These are phyloP conservation scores for Dorcus hopei DNA, from an alignment of 2,888 invertebrate genomes.

Conservation along the genomic window DNA sequence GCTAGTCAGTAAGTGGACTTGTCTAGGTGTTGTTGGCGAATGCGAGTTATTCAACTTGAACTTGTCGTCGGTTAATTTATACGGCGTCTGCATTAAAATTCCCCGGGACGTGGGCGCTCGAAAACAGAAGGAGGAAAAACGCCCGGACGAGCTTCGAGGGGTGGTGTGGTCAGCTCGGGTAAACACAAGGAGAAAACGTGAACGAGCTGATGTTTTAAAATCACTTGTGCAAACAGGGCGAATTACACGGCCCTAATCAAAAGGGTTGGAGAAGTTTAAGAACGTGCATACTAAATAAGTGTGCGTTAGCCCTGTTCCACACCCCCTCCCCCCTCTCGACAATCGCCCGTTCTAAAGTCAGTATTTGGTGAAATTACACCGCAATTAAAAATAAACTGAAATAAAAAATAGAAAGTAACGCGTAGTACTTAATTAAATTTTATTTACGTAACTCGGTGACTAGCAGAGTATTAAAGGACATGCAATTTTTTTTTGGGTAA, in stretches of 20 bases:
- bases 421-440: no score
- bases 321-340: no score
- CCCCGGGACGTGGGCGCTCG: background rate
- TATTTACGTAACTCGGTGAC: no score
- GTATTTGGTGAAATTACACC: no score
- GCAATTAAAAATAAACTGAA: no score
- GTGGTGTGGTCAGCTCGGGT: background rate
- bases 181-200: background rate
- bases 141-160: background rate
- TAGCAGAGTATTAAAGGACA: no score
- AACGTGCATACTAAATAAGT: no score
- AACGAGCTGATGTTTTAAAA: conserved; percentile 16
- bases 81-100: background rate
- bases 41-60: conserved; percentile 15
- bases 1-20: background rate
- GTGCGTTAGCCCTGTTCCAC: no score
- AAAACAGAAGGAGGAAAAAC: conserved; percentile 16
- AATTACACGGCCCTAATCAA: conserved; percentile 5
- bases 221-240: conserved; percentile 19
- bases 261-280: background rate
- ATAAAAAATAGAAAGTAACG: no score
- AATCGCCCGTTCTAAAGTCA: no score
- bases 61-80: conserved; percentile 10
- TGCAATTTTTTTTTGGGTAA: no score
- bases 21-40: conserved; percentile 1